Evolutionary conservation across 1,140 invertebrate species (phyloP).

Genomic region (Pogonomyrmex californicus): DNA sequence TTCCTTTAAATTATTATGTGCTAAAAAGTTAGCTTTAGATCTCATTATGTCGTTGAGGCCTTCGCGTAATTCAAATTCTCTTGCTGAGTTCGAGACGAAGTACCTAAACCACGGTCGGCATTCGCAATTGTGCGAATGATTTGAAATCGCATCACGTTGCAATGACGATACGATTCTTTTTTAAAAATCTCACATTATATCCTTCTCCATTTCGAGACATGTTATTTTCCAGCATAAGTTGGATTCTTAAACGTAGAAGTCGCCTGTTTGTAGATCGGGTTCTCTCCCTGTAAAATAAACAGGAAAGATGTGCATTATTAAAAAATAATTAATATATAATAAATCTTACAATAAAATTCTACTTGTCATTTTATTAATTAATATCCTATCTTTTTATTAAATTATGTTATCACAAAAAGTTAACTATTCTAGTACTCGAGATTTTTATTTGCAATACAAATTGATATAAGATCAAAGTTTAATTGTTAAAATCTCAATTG

Average conservation of each 20-base stretch:
- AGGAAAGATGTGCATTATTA: conserved; percentile 69
- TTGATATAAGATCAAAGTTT: conserved; percentile 13
- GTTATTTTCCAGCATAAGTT: conserved; percentile 94
- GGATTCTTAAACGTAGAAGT: conserved; percentile 99
- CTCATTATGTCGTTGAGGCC: conserved; percentile 48
- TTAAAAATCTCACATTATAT: neutral
- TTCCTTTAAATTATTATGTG: conserved; percentile 71
- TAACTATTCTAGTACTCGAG: neutral
- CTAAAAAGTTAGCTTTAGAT: conserved; percentile 61
- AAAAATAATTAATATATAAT: neutral
- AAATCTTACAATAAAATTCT: neutral
- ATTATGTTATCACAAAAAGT: neutral
- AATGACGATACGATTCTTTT: neutral
- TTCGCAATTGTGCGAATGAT: neutral
- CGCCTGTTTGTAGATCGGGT: conserved; percentile 99
- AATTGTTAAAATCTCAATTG: conserved; percentile 19
- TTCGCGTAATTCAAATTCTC: conserved; percentile 7
- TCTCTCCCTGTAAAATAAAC: conserved; percentile 93
- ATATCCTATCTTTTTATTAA: neutral
- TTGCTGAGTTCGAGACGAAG: conserved; percentile 33
- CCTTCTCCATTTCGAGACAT: neutral
- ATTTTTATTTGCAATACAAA: neutral
- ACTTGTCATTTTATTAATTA: neutral
- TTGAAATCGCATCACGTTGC: neutral
- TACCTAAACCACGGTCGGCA: neutral